Evolutionary conservation across 2,888 invertebrate genomes (phyloP).

Genomic region (Ichneumoninae sp.): DNA sequence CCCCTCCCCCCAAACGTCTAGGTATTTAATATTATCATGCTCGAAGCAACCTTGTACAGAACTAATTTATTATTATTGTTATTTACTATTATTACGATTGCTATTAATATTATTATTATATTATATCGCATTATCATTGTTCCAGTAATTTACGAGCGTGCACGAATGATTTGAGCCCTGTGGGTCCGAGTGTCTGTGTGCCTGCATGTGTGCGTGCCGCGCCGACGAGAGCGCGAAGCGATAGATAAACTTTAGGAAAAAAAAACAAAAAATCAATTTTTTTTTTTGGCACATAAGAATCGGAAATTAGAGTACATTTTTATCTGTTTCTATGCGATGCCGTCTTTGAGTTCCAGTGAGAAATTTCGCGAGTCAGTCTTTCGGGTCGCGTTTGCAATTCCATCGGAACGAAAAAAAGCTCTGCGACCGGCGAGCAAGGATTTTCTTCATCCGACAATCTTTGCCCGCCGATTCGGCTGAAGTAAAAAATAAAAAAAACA

Average conservation of each 20-base stretch:
- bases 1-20: constrained; percentile 55
- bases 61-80: constrained; percentile 84
- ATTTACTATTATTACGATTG: constrained; percentile 80
- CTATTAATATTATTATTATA: constrained; percentile 77
- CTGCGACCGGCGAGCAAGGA: background rate
- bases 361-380: background rate
- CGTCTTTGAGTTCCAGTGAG: background rate
- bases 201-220: constrained; percentile 33
- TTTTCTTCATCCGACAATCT: constrained; percentile 7
- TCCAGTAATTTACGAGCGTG: constrained; percentile 74
- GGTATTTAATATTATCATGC: constrained; percentile 78
- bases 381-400: constrained; percentile 5
- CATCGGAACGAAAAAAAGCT: background rate
- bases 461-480: constrained; percentile 7
- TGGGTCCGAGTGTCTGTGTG: constrained; percentile 40
- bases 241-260: constrained; percentile 6
- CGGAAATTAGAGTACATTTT: background rate
- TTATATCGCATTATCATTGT: constrained; percentile 80
- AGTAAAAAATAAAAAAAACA: background rate
- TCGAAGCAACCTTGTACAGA: constrained; percentile 83
- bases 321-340: background rate
- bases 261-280: background rate
- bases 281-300: background rate
- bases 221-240: constrained; percentile 49
- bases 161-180: constrained; percentile 25